Base-by-base conservation (phyloP, 2,113 vertebrate species). In the Xenopus laevis region DNA sequence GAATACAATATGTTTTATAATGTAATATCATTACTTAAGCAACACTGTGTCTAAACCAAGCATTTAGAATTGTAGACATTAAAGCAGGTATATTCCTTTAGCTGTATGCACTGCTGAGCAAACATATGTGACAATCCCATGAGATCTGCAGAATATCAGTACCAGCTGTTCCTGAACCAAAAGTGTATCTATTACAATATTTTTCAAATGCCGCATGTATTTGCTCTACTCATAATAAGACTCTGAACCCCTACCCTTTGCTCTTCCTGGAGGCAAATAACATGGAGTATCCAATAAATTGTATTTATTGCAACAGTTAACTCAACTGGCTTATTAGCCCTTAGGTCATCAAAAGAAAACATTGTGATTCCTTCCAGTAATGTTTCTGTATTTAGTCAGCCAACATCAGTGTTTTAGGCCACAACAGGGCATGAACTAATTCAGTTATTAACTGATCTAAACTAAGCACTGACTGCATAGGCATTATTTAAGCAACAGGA, bases 141-240 rank as follows among this genome's bases (percentile, higher is more conserved):
- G 66, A 69, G 73, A 76, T 7, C 50, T 66, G 12, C 27, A 44
- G 62, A 69, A 64, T 76, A 76, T 69, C 52, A 46, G 73, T 60
- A 76, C 69, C 73, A 76, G 58, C 73, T 76, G 73, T 45, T 69
- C 2, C 7, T 15, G 23, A 76, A 53, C 45, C 65, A 50, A n/a
- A n/a, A 21, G 15, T 20, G 10, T 62, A 47, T n/a, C 62, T 53
- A 62, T 63, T 46, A 57, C 63, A 69, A 45, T 55, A 63, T 69
- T 76, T 55, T 55, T 76, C 15, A 44, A 18, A 69, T 45, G 44
- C 73, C 27, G 57, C 66, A 69, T 53, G 73, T 33, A 18, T 27
- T 76, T 76, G 33, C 65, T 67, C 12, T 15, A 47, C 30, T 62
- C 55, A 65, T 69, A 76, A 76, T 76, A 62, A 55, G 66, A 15